These are phyloP conservation scores for Sciurus niger DNA, from an alignment of 2,113 vertebrate species.

Conservation along the genomic window DNA sequence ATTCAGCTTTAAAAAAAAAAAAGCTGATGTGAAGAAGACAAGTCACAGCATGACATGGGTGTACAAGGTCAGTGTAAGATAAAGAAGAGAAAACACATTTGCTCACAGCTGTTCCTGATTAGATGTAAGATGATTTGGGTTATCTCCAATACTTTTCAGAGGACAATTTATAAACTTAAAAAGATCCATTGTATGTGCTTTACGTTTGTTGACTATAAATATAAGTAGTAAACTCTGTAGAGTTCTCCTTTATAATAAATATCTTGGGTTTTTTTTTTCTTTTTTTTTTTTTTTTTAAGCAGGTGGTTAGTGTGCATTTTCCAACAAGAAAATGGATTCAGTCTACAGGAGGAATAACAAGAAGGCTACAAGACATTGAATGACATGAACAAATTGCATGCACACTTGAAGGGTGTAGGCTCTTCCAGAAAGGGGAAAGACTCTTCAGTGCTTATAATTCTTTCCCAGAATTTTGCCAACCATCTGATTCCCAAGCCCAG, in stretches of 20 bases:
- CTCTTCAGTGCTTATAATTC: not conserved
- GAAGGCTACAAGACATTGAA: not conserved
- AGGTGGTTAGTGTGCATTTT: constrained; percentile 44
- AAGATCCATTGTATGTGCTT: constrained; percentile 12
- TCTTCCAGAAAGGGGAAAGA: not conserved
- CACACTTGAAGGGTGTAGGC: not conserved
- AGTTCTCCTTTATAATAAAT: not conserved
- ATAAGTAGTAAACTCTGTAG: not conserved
- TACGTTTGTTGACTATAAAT: constrained; percentile 12
- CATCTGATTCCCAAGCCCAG: constrained; percentile 64
- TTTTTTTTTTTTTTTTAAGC: not conserved
- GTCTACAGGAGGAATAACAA: not conserved
- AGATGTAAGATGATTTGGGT: not conserved
- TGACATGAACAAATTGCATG: not conserved
- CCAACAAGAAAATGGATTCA: not conserved
- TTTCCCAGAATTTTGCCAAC: constrained; percentile 61
- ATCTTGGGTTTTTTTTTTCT: not conserved
- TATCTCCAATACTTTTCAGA: not conserved
- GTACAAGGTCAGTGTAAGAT: not conserved
- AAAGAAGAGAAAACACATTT: constrained; percentile 4
- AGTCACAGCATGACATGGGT: not conserved
- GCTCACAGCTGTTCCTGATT: not conserved
- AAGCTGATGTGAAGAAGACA: not conserved
- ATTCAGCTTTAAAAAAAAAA: not conserved
- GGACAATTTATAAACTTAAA: constrained; percentile 25